These are phyloP conservation scores for Teleogryllus occipitalis DNA, from an alignment of 1,140 invertebrate species.

Conservation along the genomic window DNA sequence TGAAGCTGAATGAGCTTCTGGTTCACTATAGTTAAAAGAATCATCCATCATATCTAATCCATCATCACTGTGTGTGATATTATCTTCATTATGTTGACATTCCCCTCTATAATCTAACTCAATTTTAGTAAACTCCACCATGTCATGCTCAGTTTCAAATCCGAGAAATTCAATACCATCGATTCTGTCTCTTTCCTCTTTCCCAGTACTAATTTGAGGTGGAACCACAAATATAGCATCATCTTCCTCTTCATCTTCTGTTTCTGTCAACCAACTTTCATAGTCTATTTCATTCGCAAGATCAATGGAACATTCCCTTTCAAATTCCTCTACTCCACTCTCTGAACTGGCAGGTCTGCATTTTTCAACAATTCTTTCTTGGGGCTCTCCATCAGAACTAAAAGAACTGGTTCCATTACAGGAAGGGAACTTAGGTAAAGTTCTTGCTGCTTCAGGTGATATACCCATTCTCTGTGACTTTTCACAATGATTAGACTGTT, in stretches of 20 bases:
- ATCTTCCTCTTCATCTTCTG: slow-evolving; percentile 11
- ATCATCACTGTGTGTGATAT: slow-evolving; percentile 14
- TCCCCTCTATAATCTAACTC: slow-evolving; percentile 18
- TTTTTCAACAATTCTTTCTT: background rate
- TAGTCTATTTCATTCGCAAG: background rate
- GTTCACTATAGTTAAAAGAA: background rate
- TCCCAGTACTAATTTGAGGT: slow-evolving; percentile 21
- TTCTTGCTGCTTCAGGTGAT: background rate
- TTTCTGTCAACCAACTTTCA: slow-evolving; percentile 7
- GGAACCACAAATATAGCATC: slow-evolving; percentile 15
- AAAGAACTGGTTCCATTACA: too few species aligned
- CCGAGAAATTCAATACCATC: slow-evolving; percentile 22
- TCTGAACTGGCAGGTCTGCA: background rate
- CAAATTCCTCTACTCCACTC: background rate
- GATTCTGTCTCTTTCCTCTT: slow-evolving; percentile 20
- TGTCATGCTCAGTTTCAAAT: slow-evolving; percentile 22
- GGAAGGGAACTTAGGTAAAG: background rate
- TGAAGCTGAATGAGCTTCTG: background rate
- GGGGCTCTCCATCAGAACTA: background rate
- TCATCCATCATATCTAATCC: slow-evolving; percentile 16
- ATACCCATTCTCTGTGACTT: background rate
- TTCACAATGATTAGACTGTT: background rate
- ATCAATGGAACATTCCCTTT: background rate
- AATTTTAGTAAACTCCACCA: slow-evolving; percentile 22
- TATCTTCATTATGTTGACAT: slow-evolving; percentile 6